Percentiles rank a stretch among this genome's conserved stretches.
Conservation (phyloP, 2,113 vertebrate species). For the Psammodynastes pulverulentus region DNA sequence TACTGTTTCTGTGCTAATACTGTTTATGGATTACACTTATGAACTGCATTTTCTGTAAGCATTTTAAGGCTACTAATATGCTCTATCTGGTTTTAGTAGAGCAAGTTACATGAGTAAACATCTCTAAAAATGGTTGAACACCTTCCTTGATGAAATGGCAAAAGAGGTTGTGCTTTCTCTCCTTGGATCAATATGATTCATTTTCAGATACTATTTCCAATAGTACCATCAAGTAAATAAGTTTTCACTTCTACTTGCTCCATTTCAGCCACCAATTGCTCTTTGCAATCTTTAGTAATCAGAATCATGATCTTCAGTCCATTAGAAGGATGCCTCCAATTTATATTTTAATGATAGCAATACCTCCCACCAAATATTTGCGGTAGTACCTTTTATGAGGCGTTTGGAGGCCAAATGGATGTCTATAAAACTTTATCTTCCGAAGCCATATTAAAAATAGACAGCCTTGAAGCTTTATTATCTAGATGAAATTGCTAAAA, state of each 20-base stretch:
- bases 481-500: background rate
- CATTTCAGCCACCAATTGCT: background rate
- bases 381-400: background rate
- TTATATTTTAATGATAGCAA: background rate
- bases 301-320: background rate
- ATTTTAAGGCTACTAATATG: background rate
- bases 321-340: background rate
- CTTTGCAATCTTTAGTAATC: background rate
- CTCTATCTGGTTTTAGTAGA: background rate
- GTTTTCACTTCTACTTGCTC: background rate
- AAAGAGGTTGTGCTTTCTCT: background rate
- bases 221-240: background rate
- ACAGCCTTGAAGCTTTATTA: background rate
- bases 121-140: background rate
- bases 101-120: background rate
- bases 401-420: background rate
- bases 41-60: background rate
- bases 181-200: background rate
- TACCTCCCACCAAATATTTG: background rate
- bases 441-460: background rate
- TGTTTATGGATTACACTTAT: background rate
- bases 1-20: background rate
- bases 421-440: background rate
- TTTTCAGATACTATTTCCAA: background rate
- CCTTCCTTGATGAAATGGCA: background rate